phyloP scores from a whole-genome alignment of 2,888 invertebrate species.

The Parnassius orleans region DNA sequence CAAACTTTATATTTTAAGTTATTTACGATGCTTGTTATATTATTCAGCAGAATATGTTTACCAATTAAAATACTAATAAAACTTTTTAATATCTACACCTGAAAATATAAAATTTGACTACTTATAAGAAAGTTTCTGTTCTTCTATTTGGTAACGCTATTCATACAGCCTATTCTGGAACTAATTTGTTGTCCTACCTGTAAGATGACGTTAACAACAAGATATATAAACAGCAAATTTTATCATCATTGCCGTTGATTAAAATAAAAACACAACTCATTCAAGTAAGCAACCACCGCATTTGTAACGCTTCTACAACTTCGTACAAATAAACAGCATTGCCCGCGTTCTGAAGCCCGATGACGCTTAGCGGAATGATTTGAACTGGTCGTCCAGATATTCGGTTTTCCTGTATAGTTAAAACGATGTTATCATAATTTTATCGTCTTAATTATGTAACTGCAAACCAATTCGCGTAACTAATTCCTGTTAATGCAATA shows the following conservation, averaged over 20 bases:
- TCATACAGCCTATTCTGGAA: no score
- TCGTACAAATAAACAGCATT: constrained; percentile 69
- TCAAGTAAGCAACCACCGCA: constrained; percentile 22
- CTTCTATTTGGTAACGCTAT: no score
- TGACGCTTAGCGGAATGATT: constrained; percentile 72
- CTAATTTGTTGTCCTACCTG: no score
- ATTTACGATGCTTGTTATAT: constrained; percentile 12
- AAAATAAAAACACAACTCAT: constrained; percentile 1
- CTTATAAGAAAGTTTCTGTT: no score
- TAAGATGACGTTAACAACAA: no score
- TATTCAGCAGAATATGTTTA: neutral
- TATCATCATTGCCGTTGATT: neutral
- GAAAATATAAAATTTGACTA: no score
- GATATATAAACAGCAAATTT: no score
- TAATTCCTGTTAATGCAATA: no score
- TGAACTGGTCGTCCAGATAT: constrained; percentile 72
- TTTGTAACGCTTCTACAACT: constrained; percentile 36
- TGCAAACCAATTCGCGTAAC: no score
- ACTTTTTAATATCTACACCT: no score
- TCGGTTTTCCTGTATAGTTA: constrained; percentile 66
- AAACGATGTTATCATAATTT: no score
- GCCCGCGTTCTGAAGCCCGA: constrained; percentile 68
- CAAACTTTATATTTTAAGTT: neutral
- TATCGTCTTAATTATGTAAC: no score
- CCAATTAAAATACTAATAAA: constrained; percentile 1